Conservation (phyloP, 2,797 vertebrate species). For the Eremophila alpestris region DNA sequence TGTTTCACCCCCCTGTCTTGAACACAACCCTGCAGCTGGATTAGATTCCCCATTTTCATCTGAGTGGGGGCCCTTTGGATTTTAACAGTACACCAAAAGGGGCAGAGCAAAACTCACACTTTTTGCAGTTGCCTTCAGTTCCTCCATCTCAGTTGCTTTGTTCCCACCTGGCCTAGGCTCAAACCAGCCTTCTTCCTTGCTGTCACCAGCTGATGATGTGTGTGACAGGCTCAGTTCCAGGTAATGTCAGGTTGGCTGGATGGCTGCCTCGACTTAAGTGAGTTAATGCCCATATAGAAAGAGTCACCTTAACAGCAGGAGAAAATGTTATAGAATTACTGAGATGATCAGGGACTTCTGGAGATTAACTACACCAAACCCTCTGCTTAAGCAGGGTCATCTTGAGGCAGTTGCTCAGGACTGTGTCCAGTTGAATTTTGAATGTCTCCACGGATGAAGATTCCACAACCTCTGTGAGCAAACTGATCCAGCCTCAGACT, state of each 20-base stretch:
- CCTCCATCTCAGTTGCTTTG: background rate
- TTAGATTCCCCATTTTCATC: background rate
- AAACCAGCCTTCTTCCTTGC: background rate
- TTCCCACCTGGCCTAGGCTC: background rate
- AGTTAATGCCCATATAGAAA: background rate
- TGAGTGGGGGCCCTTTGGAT: background rate
- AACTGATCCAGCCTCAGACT: background rate
- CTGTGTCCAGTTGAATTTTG: background rate
- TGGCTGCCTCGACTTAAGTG: fast-evolving
- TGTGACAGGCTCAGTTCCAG: background rate
- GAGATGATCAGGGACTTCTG: background rate
- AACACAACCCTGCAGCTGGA: background rate
- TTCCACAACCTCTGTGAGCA: background rate
- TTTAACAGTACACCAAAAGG: background rate
- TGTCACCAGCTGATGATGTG: background rate
- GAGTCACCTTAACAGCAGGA: background rate
- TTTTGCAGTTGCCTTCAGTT: background rate
- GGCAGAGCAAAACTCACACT: background rate
- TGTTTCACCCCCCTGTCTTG: background rate
- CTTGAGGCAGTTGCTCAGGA: background rate
- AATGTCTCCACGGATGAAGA: background rate
- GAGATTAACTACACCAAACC: background rate
- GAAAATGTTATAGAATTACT: background rate
- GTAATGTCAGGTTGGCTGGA: background rate
- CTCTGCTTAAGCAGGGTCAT: background rate